Conservation (phyloP, 2,113 vertebrate species). For the Tor tambroides region DNA sequence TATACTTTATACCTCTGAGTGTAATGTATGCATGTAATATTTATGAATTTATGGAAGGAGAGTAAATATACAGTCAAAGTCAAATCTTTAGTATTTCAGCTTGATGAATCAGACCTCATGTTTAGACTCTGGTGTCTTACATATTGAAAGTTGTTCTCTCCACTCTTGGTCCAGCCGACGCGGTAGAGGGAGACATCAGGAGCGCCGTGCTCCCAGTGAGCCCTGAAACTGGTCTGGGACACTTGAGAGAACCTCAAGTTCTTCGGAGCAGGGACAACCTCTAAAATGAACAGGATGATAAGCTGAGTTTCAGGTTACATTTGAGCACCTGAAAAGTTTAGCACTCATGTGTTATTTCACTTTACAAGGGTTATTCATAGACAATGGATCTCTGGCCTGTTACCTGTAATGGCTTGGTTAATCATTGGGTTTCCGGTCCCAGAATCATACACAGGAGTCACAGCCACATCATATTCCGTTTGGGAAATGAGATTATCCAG, state of each 20-base stretch:
- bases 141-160: constrained; percentile 70
- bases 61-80: neutral
- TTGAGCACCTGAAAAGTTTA: neutral
- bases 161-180: constrained; percentile 85
- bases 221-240: constrained; percentile 86
- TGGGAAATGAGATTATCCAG: constrained; percentile 88
- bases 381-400: neutral
- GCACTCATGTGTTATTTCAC: neutral
- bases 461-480: constrained; percentile 84
- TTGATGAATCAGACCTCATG: neutral
- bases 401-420: constrained; percentile 85
- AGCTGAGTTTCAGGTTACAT: neutral
- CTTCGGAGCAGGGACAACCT: constrained; percentile 88
- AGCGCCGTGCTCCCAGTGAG: constrained; percentile 92
- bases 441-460: constrained; percentile 87
- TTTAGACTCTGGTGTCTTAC: constrained; percentile 65
- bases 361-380: neutral
- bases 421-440: constrained; percentile 78
- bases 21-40: neutral
- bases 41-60: neutral
- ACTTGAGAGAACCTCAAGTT: constrained; percentile 88
- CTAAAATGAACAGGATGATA: constrained; percentile 55
- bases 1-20: neutral
- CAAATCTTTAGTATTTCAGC: neutral
- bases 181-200: constrained; percentile 94